Base-by-base conservation (phyloP, 2,113 vertebrate species). In the Platichthys stellatus region DNA sequence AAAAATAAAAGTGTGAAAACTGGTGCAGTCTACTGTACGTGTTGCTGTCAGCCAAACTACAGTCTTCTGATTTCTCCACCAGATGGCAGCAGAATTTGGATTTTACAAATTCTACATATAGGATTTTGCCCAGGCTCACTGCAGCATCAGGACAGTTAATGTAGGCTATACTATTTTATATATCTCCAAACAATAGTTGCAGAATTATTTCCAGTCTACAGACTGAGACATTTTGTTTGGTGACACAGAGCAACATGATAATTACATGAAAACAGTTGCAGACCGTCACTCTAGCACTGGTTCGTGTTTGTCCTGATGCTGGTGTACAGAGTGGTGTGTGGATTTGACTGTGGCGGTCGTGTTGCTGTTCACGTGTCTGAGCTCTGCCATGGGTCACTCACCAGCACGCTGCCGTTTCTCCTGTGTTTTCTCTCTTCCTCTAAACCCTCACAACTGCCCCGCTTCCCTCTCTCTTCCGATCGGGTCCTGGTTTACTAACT, bases 391-490 rank as follows among this genome's bases (percentile, higher is more conserved):
- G 68, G 61, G 75, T 83, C 58, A 56, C 63, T 79, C 72, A 76
- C 74, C 80, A 72, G 72, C 79, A 87, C 76, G 28, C 82, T 80
- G 74, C 78, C 82, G 82, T 72, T 18, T 64, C 73, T 84, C 78
- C 68, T 60, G 47, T 66, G 45, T 68, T 71, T 43, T 74, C 72
- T 77, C 24, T 65, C 76, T 47, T 69, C 49, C 35, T 58, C 45
- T 58, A 69, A 23, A 80, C 56, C 63, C 57, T 61, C 59, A 82
- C 82, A 63, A 61, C 66, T 60, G 18, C 63, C 63, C 70, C 66
- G 28, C 88, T 51, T 15, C 21, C 62, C 38, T 73, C 62, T 62
- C 61, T 63, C 31, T 47, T 47, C 26, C 28, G 35, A 17, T 81
- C 62, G 67, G 47, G 72, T 51, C 45, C 24, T n/a, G 43, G 38